A percentile compares a stretch with the other conserved stretches of the same genome.
Evolutionary conservation across 2,113 vertebrate genomes (phyloP).

Genomic region (Gopherus evgoodei): DNA sequence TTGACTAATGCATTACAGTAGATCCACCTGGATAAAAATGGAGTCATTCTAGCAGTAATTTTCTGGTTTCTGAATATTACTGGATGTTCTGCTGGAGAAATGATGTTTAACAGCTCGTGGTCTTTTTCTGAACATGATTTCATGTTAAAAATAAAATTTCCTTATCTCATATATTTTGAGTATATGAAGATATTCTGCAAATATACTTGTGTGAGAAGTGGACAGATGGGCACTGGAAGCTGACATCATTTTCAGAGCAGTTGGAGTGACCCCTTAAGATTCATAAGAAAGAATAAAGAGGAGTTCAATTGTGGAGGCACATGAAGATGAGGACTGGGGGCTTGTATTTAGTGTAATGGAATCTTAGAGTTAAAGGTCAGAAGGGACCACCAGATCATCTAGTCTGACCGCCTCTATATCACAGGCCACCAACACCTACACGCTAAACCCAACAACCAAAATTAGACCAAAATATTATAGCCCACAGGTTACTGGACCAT

Average conservation of each 20-base stretch:
- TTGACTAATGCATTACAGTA: slow-evolving; percentile 36
- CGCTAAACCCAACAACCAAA: background rate
- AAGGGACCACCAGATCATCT: background rate
- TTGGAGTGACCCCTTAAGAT: background rate
- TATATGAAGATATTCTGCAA: background rate
- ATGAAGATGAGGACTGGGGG: background rate
- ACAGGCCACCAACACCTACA: background rate
- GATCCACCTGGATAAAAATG: background rate
- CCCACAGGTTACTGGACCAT: background rate
- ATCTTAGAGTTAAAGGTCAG: background rate
- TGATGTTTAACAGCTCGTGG: background rate
- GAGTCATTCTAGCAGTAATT: background rate
- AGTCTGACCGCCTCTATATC: background rate
- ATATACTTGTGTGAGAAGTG: background rate
- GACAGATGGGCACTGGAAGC: background rate
- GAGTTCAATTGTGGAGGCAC: background rate
- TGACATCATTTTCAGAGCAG: background rate
- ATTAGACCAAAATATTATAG: background rate
- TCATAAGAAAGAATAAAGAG: background rate
- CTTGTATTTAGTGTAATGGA: background rate
- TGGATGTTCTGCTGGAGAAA: background rate
- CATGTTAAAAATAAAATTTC: background rate
- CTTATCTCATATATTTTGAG: background rate
- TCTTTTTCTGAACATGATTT: background rate
- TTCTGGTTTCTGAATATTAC: slow-evolving; percentile 30